These are phyloP conservation scores for Fragum sueziense DNA, from an alignment of 2,888 invertebrate genomes.

Conservation along the genomic window DNA sequence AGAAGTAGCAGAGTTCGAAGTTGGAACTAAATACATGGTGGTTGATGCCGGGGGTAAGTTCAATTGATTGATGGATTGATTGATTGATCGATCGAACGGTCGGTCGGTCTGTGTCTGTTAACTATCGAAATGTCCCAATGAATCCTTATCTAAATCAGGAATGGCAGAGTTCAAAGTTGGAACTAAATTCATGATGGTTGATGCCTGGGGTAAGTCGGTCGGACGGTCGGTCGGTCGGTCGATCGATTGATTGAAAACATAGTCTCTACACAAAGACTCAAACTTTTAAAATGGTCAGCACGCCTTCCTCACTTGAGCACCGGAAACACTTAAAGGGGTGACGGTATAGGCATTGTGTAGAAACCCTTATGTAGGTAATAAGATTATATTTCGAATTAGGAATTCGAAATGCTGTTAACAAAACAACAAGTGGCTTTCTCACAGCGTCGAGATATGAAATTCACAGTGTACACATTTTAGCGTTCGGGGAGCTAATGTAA, in stretches of 20 bases:
- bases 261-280: not conserved
- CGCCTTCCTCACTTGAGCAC: not conserved
- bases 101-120: not conserved
- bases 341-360: too few species aligned
- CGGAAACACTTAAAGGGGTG: too few species aligned
- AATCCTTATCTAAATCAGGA: not conserved
- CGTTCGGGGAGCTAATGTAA: too few species aligned
- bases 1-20: not conserved
- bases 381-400: too few species aligned
- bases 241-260: not conserved
- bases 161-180: not conserved
- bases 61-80: too few species aligned
- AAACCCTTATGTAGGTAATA: too few species aligned
- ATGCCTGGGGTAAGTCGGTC: not conserved
- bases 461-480: too few species aligned
- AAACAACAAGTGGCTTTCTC: too few species aligned
- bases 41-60: not conserved
- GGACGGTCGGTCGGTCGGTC: not conserved
- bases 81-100: too few species aligned
- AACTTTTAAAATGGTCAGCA: not conserved
- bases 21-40: not conserved
- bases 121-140: not conserved
- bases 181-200: not conserved
- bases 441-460: too few species aligned
- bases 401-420: too few species aligned